Base-by-base conservation (phyloP, 2,888 invertebrate species). In the Dryobotodes eremita region DNA sequence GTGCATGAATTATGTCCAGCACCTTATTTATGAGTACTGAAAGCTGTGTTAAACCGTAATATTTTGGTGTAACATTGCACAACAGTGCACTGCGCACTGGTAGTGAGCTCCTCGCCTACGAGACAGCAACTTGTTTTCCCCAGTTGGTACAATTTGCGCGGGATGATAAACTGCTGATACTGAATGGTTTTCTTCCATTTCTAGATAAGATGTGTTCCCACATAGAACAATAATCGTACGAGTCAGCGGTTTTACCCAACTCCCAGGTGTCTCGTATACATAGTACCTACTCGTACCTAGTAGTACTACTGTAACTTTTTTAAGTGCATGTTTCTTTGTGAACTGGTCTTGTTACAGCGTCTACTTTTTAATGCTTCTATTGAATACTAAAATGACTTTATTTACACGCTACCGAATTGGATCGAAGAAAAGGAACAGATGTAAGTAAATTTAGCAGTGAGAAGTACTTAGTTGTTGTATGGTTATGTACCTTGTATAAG, bases 351-450 rank as follows among this genome's bases (percentile, higher is more conserved):
- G n/a, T 72, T 48, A 48, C n/a, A 50, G 48, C 10, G 57, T 13
- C 50, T 59, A 69, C 65, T 75, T 71, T 20, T 62, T 62, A 62
- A 65, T 71, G 10, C 13, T 57, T 57, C 62, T 68, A 71, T 64
- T 50, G 61, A 62, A 89, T 88, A 89, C 84, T 90, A 90, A 91
- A 88, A 87, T 87, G 79, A 88, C 89, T 91, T 89, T 88, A 89
- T 93, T 94, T 94, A 86, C 94, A 94, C 90, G 94, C 93, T 85
- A 84, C 88, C 89, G 89, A 69, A 65, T 84, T 85, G 90, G 87
- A 90, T 87, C 83, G 84, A 86, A 85, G 85, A 84, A 89, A 84
- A 84, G 71, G 77, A 88, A 85, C 82, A 78, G 74, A 90, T 72
- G 91, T 92, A 88, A 92, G 91, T 92, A 91, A 83, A 36, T 36